phyloP scores from a whole-genome alignment of 2,888 invertebrate species.

The Poecilus cupreus region DNA sequence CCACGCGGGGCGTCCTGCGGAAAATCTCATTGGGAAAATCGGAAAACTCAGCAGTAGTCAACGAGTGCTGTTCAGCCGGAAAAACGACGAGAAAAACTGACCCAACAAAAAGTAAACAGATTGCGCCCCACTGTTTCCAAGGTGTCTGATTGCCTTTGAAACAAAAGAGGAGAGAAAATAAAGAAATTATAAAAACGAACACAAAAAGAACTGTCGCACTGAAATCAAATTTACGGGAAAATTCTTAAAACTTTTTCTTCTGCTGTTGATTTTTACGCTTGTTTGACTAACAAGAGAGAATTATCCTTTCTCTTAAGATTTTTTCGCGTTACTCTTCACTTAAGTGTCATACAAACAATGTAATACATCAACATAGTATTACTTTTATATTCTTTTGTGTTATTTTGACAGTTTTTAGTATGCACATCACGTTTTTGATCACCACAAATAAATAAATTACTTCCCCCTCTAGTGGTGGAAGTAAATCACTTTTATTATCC shows the following conservation, averaged over 20 bases:
- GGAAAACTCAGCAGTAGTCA: not conserved
- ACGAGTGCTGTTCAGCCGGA: not conserved
- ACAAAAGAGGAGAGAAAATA: not conserved
- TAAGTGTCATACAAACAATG: no score
- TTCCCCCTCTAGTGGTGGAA: no score
- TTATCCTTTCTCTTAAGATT: no score
- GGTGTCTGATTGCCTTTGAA: not conserved
- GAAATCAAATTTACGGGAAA: not conserved
- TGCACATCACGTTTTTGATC: no score
- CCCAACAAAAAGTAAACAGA: conserved; percentile 3
- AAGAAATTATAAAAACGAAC: not conserved
- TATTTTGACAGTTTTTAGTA: no score
- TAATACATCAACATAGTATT: no score
- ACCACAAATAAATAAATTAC: no score
- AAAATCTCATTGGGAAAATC: not conserved
- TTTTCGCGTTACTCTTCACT: no score
- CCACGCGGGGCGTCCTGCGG: no score
- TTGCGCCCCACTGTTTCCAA: not conserved
- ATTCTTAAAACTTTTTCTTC: not conserved
- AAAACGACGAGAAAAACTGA: conserved; percentile 3
- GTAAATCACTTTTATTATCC: no score
- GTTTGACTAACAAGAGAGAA: not conserved
- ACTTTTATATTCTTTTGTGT: no score
- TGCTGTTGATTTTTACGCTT: not conserved
- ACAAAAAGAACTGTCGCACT: not conserved